phyloP scores from a whole-genome alignment of 2,797 vertebrate genomes.

The Coreius guichenoti region DNA sequence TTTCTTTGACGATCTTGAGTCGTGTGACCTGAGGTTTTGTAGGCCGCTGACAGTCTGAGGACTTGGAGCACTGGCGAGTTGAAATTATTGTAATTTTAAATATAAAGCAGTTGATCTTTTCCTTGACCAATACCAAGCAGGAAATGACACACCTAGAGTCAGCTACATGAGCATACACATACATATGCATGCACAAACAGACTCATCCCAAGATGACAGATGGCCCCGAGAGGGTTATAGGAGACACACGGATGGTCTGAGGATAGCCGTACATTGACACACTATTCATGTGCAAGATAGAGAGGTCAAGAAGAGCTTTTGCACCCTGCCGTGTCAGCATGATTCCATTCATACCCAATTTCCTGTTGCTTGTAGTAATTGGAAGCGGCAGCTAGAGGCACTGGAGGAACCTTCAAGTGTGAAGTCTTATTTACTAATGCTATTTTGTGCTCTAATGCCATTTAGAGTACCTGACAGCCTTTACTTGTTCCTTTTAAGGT shows the following conservation, averaged over 20 bases:
- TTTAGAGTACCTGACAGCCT: slow-evolving; percentile 10
- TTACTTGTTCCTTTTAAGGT: slow-evolving; percentile 32
- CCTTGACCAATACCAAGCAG: not conserved
- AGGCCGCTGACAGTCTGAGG: not conserved
- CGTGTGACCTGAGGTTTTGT: not conserved
- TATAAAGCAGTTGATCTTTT: not conserved
- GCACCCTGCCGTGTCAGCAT: slow-evolving; percentile 39
- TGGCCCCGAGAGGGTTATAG: slow-evolving; percentile 30
- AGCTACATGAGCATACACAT: not conserved
- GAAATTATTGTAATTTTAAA: not conserved
- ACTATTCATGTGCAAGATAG: slow-evolving; percentile 9
- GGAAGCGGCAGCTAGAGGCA: not conserved
- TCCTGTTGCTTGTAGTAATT: not conserved
- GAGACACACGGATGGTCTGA: slow-evolving; percentile 33
- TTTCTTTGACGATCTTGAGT: not conserved
- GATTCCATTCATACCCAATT: slow-evolving; percentile 17
- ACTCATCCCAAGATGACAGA: slow-evolving; percentile 34
- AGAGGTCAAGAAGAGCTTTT: slow-evolving; percentile 23
- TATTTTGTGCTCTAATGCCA: slow-evolving; percentile 3
- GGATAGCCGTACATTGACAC: slow-evolving; percentile 17
- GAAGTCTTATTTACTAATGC: slow-evolving; percentile 7
- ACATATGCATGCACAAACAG: not conserved
- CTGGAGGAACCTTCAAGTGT: not conserved
- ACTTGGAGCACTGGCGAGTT: not conserved
- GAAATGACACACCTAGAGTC: slow-evolving; percentile 8